Base-by-base conservation (phyloP, 2,113 vertebrate species). In the Macquaria australasica region DNA sequence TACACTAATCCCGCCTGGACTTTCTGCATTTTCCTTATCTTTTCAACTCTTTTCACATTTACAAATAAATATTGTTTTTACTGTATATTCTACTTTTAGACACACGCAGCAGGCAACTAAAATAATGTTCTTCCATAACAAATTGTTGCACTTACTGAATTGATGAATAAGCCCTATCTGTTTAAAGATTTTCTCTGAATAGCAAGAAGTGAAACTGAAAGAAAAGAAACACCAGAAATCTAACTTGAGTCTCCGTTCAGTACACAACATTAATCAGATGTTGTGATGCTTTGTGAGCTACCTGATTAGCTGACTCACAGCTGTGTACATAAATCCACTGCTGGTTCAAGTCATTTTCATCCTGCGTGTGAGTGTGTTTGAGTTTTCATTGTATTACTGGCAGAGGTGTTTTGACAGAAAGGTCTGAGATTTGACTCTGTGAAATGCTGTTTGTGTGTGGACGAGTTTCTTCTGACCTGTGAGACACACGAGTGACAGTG, bases 291-390 rank as follows among this genome's bases (percentile, higher is more conserved):
- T 60, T 72, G 70, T 62, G 58, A 81, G 43, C 72, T 53, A 7
- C 28, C 41, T 14, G 73, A 78, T 81, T 72, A 75, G 1, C 51
- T 34, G 72, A 78, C 56, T 58, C 53, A 10, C 75, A 60, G 64
- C 62, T 82, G 80, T 71, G 73, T 41, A 14, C 59, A 68, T 73
- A 53, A 70, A 66, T 79, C 56, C 43, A 18, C 43, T 59, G 12
- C 21, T 63, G 15, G 16, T 62, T 79, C 20, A 39, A 15, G 16
- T 76, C 62, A 55, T 64, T 71, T 59, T 6, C 67, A 12, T 51
- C 31, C 25, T 70, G 59, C 60, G 3, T 77, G 20, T 34, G 51
- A 23, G 34, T 25, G 31, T 50, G 25, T 48, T n/a, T 39, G 66
- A 31, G 66, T 55, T 74, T 25, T 64, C 8, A 81, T 31, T 58